Percentiles rank a stretch among this genome's conserved stretches.
phyloP scores from a whole-genome alignment of 2,113 vertebrate species.

The Rostratula benghalensis region DNA sequence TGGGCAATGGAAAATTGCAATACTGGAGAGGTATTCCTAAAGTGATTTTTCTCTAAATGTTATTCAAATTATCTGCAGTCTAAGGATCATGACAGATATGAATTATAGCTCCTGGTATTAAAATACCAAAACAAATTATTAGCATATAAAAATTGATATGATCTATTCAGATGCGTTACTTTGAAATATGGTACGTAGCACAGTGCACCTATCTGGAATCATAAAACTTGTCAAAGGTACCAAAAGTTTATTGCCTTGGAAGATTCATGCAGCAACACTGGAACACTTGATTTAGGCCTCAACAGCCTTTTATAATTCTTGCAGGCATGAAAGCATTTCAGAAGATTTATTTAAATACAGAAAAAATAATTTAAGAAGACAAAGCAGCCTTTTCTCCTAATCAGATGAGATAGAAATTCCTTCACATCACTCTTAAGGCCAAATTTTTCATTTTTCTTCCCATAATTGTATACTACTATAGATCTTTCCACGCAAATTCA shows the following conservation, averaged over 20 bases:
- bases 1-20: background rate
- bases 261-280: conserved; percentile 46
- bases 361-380: conserved; percentile 35
- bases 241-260: conserved; percentile 54
- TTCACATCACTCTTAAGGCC: conserved; percentile 11
- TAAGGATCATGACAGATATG: background rate
- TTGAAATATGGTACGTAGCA: conserved; percentile 46
- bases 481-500: background rate
- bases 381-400: conserved; percentile 32
- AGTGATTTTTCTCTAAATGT: background rate
- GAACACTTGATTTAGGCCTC: conserved; percentile 51
- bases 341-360: conserved; percentile 38
- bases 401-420: conserved; percentile 31
- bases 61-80: background rate
- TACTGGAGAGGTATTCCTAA: background rate
- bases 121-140: conserved; percentile 57
- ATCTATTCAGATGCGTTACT: conserved; percentile 22
- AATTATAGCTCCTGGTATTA: conserved; percentile 47
- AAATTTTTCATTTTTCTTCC: conserved; percentile 15
- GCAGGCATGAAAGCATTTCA: background rate
- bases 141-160: conserved; percentile 59
- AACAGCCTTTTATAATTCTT: conserved; percentile 43
- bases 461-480: background rate
- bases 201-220: background rate
- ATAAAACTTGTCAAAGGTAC: conserved; percentile 62